Evolutionary conservation across 2,888 invertebrate genomes (phyloP), one percentile per base, ranked within the genome.

Genomic region (Oscheius onirici): DNA sequence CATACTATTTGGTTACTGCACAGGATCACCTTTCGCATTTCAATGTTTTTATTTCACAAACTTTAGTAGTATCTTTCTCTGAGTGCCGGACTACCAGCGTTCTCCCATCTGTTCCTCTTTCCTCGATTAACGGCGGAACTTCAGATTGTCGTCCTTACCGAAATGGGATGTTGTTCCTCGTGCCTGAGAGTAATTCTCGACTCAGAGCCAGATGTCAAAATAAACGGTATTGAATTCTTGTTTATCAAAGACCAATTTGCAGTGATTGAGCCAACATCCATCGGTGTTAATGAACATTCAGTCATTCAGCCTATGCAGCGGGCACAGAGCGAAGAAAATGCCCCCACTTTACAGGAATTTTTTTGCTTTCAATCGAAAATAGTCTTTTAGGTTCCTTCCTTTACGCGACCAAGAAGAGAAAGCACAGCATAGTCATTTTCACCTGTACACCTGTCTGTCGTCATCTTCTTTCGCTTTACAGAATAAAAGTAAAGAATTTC

Each of bases 181-280:
- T 82, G 82, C 55, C 49, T 82, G 52, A 76, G 80, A 41, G 65
- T 80, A 17, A 74, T 82, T 10, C 75, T 82, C 24, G 80, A 80
- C 63, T 76, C 78, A 2, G 82, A 82, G 49, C 73, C 80, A 1
- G 82, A 82, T 55, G 82, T 82, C 43, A 82, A 82, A 68, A 82
- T 82, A 28, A 80, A 82, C 54, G 82, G 82, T 79, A 28, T 15
- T 61, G n/a, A 34, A 24, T 60, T 40, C 15, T 43, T 26, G 46
- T 22, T 8, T 44, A 26, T 22, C 15, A 44, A 44, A 8, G 28
- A 11, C 17, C 40, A 13, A 51, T 57, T 73, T 80, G 28, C 72
- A 82, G 82, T 82, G 10, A 82, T 80, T 67, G 82, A 82, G 44
- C 80, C 82, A 22, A 80, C 81, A 15, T 80, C 82, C 0, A 73